Evolutionary conservation across 2,113 vertebrate species (phyloP), one percentile per base, ranked within the genome.

Genomic region (Mastomys coucha): DNA sequence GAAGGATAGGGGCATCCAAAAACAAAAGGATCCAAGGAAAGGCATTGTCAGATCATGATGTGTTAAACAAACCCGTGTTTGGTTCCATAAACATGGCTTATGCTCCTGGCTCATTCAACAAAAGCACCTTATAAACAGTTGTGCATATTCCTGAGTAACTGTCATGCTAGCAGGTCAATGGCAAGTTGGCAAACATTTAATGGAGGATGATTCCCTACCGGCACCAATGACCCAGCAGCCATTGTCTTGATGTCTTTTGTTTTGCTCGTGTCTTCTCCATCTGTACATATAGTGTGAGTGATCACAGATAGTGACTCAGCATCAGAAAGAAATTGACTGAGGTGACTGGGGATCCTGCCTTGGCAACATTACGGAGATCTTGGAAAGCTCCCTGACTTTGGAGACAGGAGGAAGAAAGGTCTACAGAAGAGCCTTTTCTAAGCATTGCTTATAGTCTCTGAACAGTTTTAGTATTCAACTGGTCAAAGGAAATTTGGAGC

Each of bases 101-200:
- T 77, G 75, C 49, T 82, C 36, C 45, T 87, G 86, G 92, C 13
- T 89, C 67, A 95, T 92, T 96, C 89, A 89, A 49, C 81, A 95
- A 19, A 89, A 95, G 93, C 92, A 96, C 63, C 60, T 77, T 76
- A 90, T 65, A 94, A 73, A 87, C 93, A 91, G 65, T 58, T 85
- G 39, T 81, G 49, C 76, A 26, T 73, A 58, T 91, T 65, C 45
- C 84, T 91, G 36, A 90, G 88, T 51, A 81, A 87, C 77, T 76
- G 63, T 70, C 14, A 33, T 58, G 36, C 77, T 91, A 67, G 33
- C 51, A 91, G 65, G 89, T 81, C 67, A 97, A 42, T 33, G 67
- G 76, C 72, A 91, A 70, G 76, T 88, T 92, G 84, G 76, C 90
- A 91, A 70, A 49, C 39, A 49, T 90, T 42, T 33, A 12, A 78